Evolutionary conservation across 2,113 vertebrate genomes (phyloP), one percentile per base, ranked within the genome.

Genomic region (Solea senegalensis): DNA sequence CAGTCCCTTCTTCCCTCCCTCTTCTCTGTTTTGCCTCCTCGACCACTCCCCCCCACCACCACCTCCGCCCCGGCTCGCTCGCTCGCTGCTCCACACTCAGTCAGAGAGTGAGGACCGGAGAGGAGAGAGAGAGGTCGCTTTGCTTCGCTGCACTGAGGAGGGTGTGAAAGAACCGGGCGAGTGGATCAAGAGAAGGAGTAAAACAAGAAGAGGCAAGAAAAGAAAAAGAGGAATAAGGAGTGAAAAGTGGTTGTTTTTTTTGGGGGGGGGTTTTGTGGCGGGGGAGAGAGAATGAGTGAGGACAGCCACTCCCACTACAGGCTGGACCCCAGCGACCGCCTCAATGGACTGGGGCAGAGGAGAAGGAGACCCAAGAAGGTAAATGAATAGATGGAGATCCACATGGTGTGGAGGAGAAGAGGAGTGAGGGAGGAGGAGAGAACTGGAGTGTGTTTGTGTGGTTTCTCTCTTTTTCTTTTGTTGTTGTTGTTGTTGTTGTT

Each of bases 361-460:
- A 95, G 94, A 49, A 97, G 95, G 81, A 94, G 91, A 92, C 97
- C 97, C 84, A 96, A 94, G 86, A 98, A 98, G 97, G 97, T 98
- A 95, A 83, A 88, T 39, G 59, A 66, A 49, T 28, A 53, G 72
- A 82, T 55, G 74, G 52, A 76, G 54, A 71, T n/a, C 46, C 82
- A 85, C 72, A 69, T 84, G 79, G 76, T 60, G 3, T 2, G 10
- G 13, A 56, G 53, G 3, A 46, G 13, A 46, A 46, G 11, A 48
- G 45, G 44, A 14, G 68, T 27, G 44, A 15, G 11, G 21, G 10
- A 3, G 46, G 41, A 45, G 52, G 73, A 41, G 27, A 43, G 60
- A 46, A 15, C 59, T 26, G 44, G 44, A 45, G 46, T 61, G 27
- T 15, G 39, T n/a, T n/a, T 41, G 21, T 53, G 21, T 26, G 21